phyloP scores from a whole-genome alignment of 2,113 vertebrate genomes.

The Tragelaphus scriptus region DNA sequence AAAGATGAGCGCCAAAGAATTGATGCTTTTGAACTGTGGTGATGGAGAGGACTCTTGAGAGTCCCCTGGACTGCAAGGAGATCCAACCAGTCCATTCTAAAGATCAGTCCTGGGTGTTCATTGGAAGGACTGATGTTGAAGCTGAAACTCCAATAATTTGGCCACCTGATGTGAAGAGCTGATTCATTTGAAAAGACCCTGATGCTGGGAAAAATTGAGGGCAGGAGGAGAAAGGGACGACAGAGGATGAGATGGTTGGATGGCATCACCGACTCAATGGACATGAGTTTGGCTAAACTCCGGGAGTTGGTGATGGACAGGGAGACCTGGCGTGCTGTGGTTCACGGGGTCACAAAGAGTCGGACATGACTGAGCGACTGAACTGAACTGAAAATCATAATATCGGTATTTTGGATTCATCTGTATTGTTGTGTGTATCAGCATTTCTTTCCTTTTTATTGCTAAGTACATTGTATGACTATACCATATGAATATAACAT shows the following conservation, averaged over 20 bases:
- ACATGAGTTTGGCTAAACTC: neutral
- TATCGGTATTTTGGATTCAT: neutral
- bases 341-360: neutral
- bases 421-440: neutral
- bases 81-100: neutral
- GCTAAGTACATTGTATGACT: neutral
- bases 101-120: neutral
- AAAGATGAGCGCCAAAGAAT: neutral
- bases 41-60: neutral
- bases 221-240: neutral
- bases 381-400: neutral
- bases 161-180: neutral
- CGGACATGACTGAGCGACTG: fast-evolving
- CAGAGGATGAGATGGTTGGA: neutral
- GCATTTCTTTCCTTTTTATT: neutral
- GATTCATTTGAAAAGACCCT: neutral
- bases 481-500: neutral
- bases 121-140: neutral
- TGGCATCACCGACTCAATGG: neutral
- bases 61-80: neutral
- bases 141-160: neutral
- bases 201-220: neutral
- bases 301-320: neutral
- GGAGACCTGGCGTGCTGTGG: neutral
- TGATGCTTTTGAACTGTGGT: neutral